Evolutionary conservation across 1,140 invertebrate species (phyloP).

Genomic region (Forficula auricularia): DNA sequence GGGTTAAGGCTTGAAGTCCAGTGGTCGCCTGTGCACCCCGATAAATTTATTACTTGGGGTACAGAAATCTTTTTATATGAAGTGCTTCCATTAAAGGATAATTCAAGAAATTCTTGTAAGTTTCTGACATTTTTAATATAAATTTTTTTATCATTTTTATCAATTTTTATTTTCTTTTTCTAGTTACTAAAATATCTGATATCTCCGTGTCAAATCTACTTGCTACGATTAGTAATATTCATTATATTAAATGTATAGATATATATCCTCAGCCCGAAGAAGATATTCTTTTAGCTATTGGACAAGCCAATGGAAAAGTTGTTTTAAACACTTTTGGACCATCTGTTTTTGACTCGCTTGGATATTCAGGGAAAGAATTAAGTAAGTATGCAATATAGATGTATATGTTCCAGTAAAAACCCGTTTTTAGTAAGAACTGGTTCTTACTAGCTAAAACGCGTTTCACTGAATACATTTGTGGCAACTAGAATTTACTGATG

Average conservation of each 20-base stretch:
- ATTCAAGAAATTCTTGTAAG: slow-evolving; percentile 19
- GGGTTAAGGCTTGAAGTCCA: slow-evolving; percentile 47
- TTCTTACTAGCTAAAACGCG: too few species aligned
- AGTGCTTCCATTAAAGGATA: slow-evolving; percentile 39
- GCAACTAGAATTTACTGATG: too few species aligned
- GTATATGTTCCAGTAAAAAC: neutral
- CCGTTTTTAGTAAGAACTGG: too few species aligned
- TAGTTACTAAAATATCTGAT: slow-evolving; percentile 48
- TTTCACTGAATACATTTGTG: too few species aligned
- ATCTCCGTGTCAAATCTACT: slow-evolving; percentile 44
- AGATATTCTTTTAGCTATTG: slow-evolving; percentile 65
- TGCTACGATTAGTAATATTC: slow-evolving; percentile 42
- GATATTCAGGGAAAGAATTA: slow-evolving; percentile 56
- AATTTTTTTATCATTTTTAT: slow-evolving; percentile 4
- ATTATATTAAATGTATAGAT: slow-evolving; percentile 59
- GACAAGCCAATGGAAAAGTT: slow-evolving; percentile 71
- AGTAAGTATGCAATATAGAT: slow-evolving; percentile 31
- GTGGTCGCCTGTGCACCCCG: slow-evolving; percentile 57
- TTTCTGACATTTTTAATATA: slow-evolving; percentile 9
- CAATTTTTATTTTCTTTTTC: slow-evolving; percentile 16
- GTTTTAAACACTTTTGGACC: slow-evolving; percentile 61
- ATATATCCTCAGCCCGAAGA: slow-evolving; percentile 49
- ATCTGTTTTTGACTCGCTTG: slow-evolving; percentile 41
- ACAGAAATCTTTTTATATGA: slow-evolving; percentile 70
- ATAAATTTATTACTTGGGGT: slow-evolving; percentile 74